Evolutionary conservation across 2,797 vertebrate species (phyloP), one percentile per base, ranked within the genome.

Genomic region (Onychomys torridus): DNA sequence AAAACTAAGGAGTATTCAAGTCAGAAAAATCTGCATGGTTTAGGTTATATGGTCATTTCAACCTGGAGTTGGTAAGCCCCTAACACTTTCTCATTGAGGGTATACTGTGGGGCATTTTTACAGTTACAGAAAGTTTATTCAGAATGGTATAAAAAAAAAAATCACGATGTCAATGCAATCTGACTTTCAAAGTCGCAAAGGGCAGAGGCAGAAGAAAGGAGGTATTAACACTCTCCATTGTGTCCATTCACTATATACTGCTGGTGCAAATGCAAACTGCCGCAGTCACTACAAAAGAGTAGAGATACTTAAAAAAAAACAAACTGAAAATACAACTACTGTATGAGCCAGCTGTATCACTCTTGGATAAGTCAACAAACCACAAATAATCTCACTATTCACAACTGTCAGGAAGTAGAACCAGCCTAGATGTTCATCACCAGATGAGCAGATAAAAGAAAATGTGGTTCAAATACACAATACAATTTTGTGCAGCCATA

Each of bases 31-130:
- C 46, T 96, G 79, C 4, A 0, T 73, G 34, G 75, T 93, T 83
- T 93, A 90, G 59, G 52, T 67, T 77, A 84, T 27, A 43, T 21
- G 25, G 89, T 40, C 69, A 92, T 67, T 94, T 94, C 75, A 78
- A 93, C 75, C 78, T 88, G 78, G 67, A 86, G 85, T 95, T 17
- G 63, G 21, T 78, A 84, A 95, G 55, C 34, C 71, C 82, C 37
- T 69, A 69, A 81, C 3, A 92, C 55, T 65, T 82, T 95, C 88
- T 86, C 73, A 59, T 27, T 87, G 83, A 90, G 17, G n/a, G n/a
- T 1, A 10, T 43, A 87, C 57, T 3, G 21, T 6, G 25, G 29
- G 40, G 85, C n/a, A 82, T 49, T 81, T 61, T 90, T 27, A 34
- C 19, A 43, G 9, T 93, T 73, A 77, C 0, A 87, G 25, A 32